These are phyloP conservation scores for Vombatus ursinus DNA, from an alignment of 2,113 vertebrate genomes.

Conservation along the genomic window DNA sequence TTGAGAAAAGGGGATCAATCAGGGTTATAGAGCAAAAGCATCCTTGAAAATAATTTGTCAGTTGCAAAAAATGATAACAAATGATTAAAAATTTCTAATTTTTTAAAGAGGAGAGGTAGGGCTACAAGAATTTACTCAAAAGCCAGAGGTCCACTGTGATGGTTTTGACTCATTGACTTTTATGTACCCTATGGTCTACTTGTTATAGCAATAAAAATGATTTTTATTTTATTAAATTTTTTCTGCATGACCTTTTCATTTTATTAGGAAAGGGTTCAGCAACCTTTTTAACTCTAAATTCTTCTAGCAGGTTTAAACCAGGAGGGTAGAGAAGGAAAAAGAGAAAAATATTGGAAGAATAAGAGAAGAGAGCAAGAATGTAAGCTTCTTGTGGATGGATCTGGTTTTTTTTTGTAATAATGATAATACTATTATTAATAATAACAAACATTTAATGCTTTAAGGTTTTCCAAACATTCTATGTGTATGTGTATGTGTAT, in stretches of 20 bases:
- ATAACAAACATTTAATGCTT: neutral
- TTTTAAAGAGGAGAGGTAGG: neutral
- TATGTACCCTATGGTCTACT: neutral
- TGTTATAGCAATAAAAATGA: neutral
- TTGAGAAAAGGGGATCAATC: neutral
- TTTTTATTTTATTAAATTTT: slow-evolving; percentile 23
- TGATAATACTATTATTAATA: neutral
- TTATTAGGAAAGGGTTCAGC: neutral
- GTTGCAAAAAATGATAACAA: neutral
- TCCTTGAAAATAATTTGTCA: neutral
- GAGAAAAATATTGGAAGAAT: neutral
- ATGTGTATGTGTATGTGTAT: no score
- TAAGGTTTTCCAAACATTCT: neutral
- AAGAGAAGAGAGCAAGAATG: neutral
- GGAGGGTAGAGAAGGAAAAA: neutral
- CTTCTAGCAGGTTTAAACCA: neutral
- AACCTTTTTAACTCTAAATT: neutral
- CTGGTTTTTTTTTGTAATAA: neutral
- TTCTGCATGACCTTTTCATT: neutral
- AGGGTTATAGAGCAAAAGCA: neutral
- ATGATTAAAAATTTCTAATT: neutral
- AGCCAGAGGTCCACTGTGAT: neutral
- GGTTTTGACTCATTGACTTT: neutral
- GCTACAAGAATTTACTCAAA: no score
- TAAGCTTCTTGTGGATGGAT: neutral